Evolutionary conservation across 2,888 invertebrate genomes (phyloP).

Genomic region (Limnephilus auricula): DNA sequence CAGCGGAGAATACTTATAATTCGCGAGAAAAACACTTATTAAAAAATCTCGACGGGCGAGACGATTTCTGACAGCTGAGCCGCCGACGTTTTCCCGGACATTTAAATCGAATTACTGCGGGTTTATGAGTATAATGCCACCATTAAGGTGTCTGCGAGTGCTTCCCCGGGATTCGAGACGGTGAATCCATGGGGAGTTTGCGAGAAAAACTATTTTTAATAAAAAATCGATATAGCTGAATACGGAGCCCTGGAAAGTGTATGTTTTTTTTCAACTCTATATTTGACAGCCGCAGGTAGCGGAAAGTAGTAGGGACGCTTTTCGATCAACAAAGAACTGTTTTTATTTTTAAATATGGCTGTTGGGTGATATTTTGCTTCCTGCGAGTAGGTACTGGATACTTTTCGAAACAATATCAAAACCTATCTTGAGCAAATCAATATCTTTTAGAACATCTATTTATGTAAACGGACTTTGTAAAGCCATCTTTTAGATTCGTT

Average conservation of each 20-base stretch:
- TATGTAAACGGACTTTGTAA: no score
- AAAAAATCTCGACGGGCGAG: conserved; percentile 20
- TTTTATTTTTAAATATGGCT: conserved; percentile 31
- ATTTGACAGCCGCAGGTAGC: conserved; percentile 56
- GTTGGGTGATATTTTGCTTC: neutral
- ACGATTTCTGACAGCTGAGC: conserved; percentile 44
- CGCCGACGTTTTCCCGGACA: conserved; percentile 18
- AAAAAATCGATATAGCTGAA: conserved; percentile 56
- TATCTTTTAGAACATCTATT: no score
- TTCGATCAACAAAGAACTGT: conserved; percentile 43
- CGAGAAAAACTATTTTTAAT: conserved; percentile 42
- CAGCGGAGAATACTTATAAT: neutral
- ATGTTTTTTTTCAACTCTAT: conserved; percentile 35
- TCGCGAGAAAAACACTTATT: conserved; percentile 24
- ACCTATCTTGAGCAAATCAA: no score
- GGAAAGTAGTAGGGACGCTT: conserved; percentile 47
- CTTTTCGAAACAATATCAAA: neutral
- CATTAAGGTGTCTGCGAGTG: neutral
- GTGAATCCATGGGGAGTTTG: neutral
- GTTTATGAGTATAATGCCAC: conserved; percentile 26
- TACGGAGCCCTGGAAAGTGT: conserved; percentile 41
- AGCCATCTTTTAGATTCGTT: no score
- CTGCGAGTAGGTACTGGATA: neutral
- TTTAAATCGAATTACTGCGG: conserved; percentile 1
- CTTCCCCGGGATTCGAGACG: conserved; percentile 23